Percentiles rank a stretch among this genome's conserved stretches.
Evolutionary conservation across 2,888 invertebrate genomes (phyloP).

Genomic region (Drosophila merina): DNA sequence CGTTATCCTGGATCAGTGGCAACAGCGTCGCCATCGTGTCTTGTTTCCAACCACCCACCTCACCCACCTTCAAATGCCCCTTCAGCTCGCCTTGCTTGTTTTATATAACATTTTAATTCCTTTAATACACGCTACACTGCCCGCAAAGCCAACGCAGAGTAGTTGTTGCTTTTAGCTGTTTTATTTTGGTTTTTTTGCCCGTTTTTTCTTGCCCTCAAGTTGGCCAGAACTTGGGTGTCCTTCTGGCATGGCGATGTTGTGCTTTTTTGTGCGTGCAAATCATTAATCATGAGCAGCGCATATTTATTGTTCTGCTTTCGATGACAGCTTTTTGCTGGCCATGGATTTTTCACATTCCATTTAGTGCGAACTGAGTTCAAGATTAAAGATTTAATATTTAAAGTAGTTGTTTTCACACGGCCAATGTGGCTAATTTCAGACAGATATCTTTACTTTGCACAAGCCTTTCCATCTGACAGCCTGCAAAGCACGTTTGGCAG

Average conservation of each 20-base stretch:
- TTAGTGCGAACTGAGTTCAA: slow-evolving; percentile 26
- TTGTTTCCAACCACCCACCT: slow-evolving; percentile 4
- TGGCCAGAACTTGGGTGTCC: slow-evolving; percentile 29
- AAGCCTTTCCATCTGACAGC: slow-evolving; percentile 26
- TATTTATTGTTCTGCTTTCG: slow-evolving; percentile 71
- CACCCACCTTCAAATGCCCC: slow-evolving; percentile 6
- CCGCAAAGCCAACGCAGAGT: slow-evolving; percentile 66
- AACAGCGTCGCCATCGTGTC: slow-evolving; percentile 25
- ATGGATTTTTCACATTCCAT: slow-evolving; percentile 44
- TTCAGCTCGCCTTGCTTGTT: slow-evolving; percentile 37
- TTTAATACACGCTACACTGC: slow-evolving; percentile 77
- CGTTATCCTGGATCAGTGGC: slow-evolving; percentile 76
- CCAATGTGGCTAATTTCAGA: slow-evolving; percentile 24
- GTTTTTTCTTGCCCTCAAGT: slow-evolving; percentile 31
- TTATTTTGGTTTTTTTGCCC: slow-evolving; percentile 45
- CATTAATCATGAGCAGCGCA: slow-evolving; percentile 77
- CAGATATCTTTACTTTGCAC: slow-evolving; percentile 1
- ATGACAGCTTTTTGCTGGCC: slow-evolving; percentile 71
- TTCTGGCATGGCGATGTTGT: slow-evolving; percentile 20
- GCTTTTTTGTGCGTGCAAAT: slow-evolving; percentile 62
- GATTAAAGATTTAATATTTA: slow-evolving; percentile 37
- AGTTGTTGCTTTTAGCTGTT: slow-evolving; percentile 38
- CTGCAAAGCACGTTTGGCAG: slow-evolving; percentile 61
- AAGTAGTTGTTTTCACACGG: neutral
- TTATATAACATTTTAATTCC: slow-evolving; percentile 77